Evolutionary conservation across 1,140 invertebrate species (phyloP).

Genomic region (Drosophila azteca): DNA sequence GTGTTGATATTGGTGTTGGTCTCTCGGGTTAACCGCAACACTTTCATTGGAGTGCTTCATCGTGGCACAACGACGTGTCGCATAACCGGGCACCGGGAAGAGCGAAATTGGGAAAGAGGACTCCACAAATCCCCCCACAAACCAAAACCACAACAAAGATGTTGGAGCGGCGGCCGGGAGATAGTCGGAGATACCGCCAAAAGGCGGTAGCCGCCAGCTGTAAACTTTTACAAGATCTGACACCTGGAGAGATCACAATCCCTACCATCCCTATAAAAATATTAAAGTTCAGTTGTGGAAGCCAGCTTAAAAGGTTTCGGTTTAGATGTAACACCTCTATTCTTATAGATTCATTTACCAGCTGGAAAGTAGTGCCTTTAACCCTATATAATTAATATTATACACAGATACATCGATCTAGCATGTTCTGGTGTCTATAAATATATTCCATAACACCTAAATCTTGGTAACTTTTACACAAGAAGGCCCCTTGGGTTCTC

Average conservation of each 20-base stretch:
- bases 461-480: too few species aligned
- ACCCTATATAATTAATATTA: too few species aligned
- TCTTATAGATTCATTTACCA: too few species aligned
- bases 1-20: neutral
- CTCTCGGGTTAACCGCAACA: conserved; percentile 34
- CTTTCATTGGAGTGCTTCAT: conserved; percentile 46
- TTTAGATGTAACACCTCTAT: too few species aligned
- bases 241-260: neutral
- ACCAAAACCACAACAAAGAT: conserved; percentile 44
- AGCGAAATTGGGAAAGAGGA: conserved; percentile 26
- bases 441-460: too few species aligned
- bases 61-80: conserved; percentile 29
- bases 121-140: neutral
- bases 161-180: neutral
- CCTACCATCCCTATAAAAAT: neutral
- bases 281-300: too few species aligned
- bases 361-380: too few species aligned
- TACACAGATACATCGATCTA: too few species aligned
- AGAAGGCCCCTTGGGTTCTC: too few species aligned
- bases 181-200: neutral
- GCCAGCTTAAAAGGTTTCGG: too few species aligned
- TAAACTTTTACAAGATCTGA: conserved; percentile 28
- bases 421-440: too few species aligned
- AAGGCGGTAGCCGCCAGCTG: conserved; percentile 40
- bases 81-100: conserved; percentile 38